A percentile compares a stretch with the other conserved stretches of the same genome.
phyloP scores from a whole-genome alignment of 1,140 invertebrate genomes.

The Lucilia cuprina region DNA sequence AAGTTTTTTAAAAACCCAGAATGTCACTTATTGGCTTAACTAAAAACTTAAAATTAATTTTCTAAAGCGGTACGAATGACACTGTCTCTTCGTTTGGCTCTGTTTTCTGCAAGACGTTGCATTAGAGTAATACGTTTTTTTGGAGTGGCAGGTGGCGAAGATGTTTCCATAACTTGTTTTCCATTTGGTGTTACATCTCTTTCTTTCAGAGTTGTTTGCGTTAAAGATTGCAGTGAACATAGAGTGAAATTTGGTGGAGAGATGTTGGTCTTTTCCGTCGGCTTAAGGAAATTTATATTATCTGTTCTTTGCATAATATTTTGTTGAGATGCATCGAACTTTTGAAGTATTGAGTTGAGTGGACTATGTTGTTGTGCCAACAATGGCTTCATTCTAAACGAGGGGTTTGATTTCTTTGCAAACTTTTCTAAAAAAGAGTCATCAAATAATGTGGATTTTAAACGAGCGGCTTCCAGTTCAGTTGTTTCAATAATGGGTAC shows the following conservation, averaged over 20 bases:
- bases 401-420: constrained; percentile 44
- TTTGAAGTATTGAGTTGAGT: constrained; percentile 36
- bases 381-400: constrained; percentile 36
- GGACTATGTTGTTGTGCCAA: constrained; percentile 37
- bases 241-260: not conserved
- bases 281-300: not conserved
- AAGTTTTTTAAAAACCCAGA: not conserved
- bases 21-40: not conserved
- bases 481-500: constrained; percentile 37
- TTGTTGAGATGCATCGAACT: constrained; percentile 35
- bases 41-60: constrained; percentile 23
- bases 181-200: not conserved
- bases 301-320: not conserved
- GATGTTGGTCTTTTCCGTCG: not conserved
- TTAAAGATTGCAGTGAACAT: not conserved
- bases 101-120: constrained; percentile 45
- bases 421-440: constrained; percentile 57
- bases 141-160: constrained; percentile 39
- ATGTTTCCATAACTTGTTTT: not conserved
- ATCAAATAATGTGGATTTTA: constrained; percentile 39
- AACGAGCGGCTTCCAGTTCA: constrained; percentile 40
- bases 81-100: constrained; percentile 41
- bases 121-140: constrained; percentile 44
- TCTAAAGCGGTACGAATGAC: constrained; percentile 52
- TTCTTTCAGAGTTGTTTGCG: not conserved